These are phyloP conservation scores for Ariolimax columbianus DNA, from an alignment of 2,888 invertebrate species.

Conservation along the genomic window DNA sequence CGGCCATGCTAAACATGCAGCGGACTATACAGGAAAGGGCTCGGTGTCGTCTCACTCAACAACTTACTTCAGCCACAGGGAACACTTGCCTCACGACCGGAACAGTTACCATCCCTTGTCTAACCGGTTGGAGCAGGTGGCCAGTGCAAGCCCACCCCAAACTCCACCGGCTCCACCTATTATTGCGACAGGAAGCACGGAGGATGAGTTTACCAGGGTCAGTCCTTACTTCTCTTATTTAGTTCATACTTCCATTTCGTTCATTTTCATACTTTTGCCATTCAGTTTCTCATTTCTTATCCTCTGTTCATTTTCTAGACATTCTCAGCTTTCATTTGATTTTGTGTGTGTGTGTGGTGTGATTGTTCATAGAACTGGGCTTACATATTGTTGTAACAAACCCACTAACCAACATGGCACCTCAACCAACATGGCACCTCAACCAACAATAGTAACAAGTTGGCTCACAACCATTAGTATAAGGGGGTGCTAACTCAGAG, in stretches of 20 bases:
- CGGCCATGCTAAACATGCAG: neutral
- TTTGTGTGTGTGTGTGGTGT: no score
- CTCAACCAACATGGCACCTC: no score
- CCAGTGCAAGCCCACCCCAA: constrained; percentile 40
- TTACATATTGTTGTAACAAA: neutral
- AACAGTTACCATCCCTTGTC: neutral
- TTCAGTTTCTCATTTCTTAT: constrained; percentile 20
- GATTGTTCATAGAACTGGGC: no score
- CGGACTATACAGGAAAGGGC: constrained; percentile 1
- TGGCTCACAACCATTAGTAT: no score
- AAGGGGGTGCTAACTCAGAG: no score
- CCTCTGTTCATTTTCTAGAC: neutral
- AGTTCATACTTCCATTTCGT: neutral
- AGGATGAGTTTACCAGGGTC: constrained; percentile 76
- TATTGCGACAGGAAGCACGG: constrained; percentile 54
- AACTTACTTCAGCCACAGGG: constrained; percentile 8
- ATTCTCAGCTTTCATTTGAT: neutral
- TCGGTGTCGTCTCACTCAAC: constrained; percentile 43
- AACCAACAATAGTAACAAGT: no score
- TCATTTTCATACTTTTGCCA: constrained; percentile 2
- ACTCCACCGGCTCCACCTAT: constrained; percentile 59
- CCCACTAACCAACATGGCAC: no score
- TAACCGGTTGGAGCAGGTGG: constrained; percentile 13
- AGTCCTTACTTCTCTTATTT: constrained; percentile 57
- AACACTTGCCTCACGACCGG: neutral